Percentiles rank a stretch among this genome's conserved stretches.
phyloP scores from a whole-genome alignment of 2,888 invertebrate genomes.

The Crepidodera aurea region DNA sequence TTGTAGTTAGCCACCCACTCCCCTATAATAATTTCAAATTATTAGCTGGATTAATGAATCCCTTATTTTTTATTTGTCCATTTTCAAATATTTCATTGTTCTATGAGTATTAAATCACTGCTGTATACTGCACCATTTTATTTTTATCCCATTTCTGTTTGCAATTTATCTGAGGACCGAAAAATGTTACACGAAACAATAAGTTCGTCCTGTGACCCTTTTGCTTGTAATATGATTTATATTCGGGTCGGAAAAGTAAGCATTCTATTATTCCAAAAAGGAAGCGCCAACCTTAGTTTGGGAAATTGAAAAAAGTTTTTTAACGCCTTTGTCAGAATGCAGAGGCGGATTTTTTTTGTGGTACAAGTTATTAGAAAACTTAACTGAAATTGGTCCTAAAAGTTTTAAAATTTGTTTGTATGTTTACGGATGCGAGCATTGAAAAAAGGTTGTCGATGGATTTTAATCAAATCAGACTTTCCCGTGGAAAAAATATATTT shows the following conservation, averaged over 20 bases:
- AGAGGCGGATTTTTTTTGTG: constrained; percentile 8
- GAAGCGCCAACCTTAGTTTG: background rate
- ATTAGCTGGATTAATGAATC: too few species aligned
- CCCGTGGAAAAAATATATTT: too few species aligned
- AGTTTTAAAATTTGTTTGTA: background rate
- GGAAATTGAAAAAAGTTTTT: constrained; percentile 19
- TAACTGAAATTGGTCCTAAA: background rate
- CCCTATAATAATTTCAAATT: too few species aligned
- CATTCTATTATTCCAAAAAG: constrained; percentile 18
- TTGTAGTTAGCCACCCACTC: too few species aligned
- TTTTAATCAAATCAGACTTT: too few species aligned
- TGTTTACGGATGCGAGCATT: background rate
- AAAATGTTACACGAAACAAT: constrained; percentile 21
- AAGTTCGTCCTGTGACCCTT: constrained; percentile 12
- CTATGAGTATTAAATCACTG: too few species aligned
- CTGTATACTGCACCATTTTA: too few species aligned
- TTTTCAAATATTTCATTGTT: too few species aligned
- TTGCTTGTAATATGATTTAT: constrained; percentile 19
- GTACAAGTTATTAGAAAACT: constrained; percentile 2
- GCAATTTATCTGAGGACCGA: constrained; percentile 8
- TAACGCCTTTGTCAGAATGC: background rate
- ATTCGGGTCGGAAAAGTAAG: constrained; percentile 13
- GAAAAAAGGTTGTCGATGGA: too few species aligned
- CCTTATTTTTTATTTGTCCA: too few species aligned
- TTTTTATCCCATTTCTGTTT: background rate